Conservation (phyloP, 2,797 vertebrate genomes). For the Pangasius larnaudii region DNA sequence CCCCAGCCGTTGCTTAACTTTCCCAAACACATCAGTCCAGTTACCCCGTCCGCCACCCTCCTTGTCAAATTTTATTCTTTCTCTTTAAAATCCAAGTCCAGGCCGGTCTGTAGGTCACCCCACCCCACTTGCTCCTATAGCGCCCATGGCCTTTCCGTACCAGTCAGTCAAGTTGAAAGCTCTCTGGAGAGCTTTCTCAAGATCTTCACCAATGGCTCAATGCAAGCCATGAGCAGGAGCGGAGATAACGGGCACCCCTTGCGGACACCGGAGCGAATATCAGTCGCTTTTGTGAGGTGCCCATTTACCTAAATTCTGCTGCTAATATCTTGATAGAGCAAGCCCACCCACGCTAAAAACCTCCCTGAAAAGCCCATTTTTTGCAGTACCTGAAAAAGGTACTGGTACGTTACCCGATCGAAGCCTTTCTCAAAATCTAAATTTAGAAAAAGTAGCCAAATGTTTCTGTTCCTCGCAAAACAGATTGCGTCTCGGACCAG, state of each 20-base stretch:
- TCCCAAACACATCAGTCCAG: conserved; percentile 23
- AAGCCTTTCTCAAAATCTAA: conserved; percentile 61
- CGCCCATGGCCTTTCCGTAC: conserved; percentile 11
- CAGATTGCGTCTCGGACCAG: conserved; percentile 56
- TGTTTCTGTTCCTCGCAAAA: conserved; percentile 57
- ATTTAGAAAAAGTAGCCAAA: conserved; percentile 53
- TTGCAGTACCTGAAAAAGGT: conserved; percentile 44
- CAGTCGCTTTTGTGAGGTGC: conserved; percentile 33
- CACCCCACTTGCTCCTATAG: conserved; percentile 22
- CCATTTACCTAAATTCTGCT: conserved; percentile 47
- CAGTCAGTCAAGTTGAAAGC: conserved; percentile 41
- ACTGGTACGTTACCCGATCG: conserved; percentile 50
- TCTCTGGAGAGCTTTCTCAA: conserved; percentile 54
- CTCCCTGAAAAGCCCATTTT: conserved; percentile 42
- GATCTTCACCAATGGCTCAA: conserved; percentile 51
- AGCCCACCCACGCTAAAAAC: conserved; percentile 49
- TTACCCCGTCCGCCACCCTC: conserved; percentile 10
- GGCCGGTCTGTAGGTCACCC: neutral
- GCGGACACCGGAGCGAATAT: conserved; percentile 34
- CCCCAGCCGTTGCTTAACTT: conserved; percentile 10
- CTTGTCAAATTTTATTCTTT: neutral
- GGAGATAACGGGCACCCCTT: conserved; percentile 54
- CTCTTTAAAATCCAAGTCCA: neutral
- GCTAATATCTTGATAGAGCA: conserved; percentile 28
- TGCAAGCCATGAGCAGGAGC: conserved; percentile 24